Evolutionary conservation across 2,797 vertebrate genomes (phyloP).

Genomic region (Threskiornis aethiopicus): DNA sequence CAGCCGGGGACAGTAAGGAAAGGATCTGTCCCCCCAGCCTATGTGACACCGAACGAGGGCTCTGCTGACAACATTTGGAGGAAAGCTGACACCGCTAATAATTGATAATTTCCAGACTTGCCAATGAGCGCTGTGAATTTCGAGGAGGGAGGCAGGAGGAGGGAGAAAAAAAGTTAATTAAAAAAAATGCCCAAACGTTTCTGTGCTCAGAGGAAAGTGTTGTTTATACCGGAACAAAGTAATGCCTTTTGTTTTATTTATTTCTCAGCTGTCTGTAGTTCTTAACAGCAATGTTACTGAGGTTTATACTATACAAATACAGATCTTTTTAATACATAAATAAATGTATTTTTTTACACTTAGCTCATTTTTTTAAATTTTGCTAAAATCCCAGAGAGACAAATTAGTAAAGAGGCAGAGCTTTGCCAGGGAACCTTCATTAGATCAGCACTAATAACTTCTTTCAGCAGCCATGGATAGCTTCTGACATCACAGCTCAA

Average conservation of each 20-base stretch:
- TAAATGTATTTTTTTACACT: background rate
- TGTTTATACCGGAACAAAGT: background rate
- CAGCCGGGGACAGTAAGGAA: background rate
- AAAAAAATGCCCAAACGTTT: constrained; percentile 27
- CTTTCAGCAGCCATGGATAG: constrained; percentile 74
- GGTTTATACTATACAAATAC: constrained; percentile 4
- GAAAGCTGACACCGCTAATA: background rate
- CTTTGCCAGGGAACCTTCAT: constrained; percentile 73
- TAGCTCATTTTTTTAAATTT: constrained; percentile 65
- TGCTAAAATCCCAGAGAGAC: constrained; percentile 78
- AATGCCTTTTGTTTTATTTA: background rate
- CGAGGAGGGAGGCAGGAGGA: background rate
- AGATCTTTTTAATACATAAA: background rate
- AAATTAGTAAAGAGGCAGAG: constrained; percentile 78
- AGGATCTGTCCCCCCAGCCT: background rate
- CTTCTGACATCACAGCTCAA: constrained; percentile 76
- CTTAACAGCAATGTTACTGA: background rate
- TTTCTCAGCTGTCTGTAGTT: constrained; percentile 5
- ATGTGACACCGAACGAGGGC: background rate
- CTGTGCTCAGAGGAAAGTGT: background rate
- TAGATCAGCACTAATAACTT: constrained; percentile 76
- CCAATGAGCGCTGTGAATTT: background rate
- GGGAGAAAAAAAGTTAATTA: constrained; percentile 56
- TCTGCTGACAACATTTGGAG: background rate
- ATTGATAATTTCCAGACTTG: constrained; percentile 9